A percentile compares a stretch with the other conserved stretches of the same genome.
These are phyloP conservation scores for Hippocampus barbouri DNA, from an alignment of 2,113 vertebrate species.

Conservation along the genomic window DNA sequence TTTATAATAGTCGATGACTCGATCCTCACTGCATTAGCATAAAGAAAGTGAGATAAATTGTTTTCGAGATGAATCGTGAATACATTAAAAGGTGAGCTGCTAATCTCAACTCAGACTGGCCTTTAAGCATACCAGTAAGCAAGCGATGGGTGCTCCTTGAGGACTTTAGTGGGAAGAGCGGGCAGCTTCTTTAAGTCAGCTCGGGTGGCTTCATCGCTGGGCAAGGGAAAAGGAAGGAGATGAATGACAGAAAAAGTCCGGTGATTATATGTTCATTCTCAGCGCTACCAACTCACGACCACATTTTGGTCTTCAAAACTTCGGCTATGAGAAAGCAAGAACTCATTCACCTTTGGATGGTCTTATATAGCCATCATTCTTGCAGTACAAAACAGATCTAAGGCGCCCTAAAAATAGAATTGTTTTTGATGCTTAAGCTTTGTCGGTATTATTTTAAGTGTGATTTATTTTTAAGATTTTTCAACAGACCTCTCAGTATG, in stretches of 20 bases:
- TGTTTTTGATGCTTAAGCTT: not conserved
- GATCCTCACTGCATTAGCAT: constrained; percentile 84
- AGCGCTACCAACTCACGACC: not conserved
- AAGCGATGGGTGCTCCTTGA: constrained; percentile 96
- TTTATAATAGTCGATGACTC: constrained; percentile 94
- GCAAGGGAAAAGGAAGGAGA: not conserved
- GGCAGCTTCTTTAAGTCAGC: constrained; percentile 94
- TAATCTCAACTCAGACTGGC: not conserved
- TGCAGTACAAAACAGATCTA: not conserved
- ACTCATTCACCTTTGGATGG: not conserved
- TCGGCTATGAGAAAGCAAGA: not conserved
- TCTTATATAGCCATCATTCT: not conserved
- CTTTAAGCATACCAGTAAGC: constrained; percentile 84
- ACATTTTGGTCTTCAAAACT: not conserved
- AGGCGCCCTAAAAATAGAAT: not conserved
- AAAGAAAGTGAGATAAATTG: constrained; percentile 7
- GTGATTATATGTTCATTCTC: not conserved
- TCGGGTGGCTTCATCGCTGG: constrained; percentile 89
- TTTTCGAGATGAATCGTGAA: not conserved
- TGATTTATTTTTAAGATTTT: not conserved
- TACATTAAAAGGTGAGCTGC: not conserved
- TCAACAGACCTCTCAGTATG: not conserved
- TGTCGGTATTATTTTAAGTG: not conserved
- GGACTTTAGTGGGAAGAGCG: constrained; percentile 89
- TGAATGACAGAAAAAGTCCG: not conserved